Conservation (phyloP, 2,797 vertebrate genomes). For the Clamator glandarius region DNA sequence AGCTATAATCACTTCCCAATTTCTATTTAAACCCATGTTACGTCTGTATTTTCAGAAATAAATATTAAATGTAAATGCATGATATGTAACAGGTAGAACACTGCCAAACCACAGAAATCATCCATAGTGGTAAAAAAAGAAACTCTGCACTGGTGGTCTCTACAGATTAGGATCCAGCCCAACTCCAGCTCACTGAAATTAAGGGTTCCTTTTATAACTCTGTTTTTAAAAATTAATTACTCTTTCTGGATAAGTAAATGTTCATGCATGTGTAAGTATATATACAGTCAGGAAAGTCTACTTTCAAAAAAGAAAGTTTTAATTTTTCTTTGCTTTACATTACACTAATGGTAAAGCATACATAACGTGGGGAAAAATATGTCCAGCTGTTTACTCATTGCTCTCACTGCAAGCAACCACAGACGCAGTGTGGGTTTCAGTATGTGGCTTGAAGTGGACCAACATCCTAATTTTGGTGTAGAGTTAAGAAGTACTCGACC, state of each 20-base stretch:
- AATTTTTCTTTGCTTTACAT: not conserved
- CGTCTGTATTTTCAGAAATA: not conserved
- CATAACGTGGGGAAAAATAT: not conserved
- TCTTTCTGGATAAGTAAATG: not conserved
- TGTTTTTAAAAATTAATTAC: not conserved
- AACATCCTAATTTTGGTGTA: not conserved
- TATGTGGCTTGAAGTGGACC: not conserved
- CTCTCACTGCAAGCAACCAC: not conserved
- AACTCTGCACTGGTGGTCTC: not conserved
- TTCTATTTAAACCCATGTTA: not conserved
- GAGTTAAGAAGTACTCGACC: not conserved
- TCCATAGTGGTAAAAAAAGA: not conserved
- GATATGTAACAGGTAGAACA: not conserved
- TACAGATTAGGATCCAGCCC: not conserved
- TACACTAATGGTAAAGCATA: not conserved
- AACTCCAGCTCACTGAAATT: not conserved
- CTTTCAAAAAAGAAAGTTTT: not conserved
- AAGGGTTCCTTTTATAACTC: not conserved
- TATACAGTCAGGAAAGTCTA: not conserved
- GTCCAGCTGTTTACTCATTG: not conserved
- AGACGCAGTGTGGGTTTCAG: not conserved
- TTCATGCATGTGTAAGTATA: not conserved
- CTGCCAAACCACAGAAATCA: not conserved
- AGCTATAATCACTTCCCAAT: not conserved
- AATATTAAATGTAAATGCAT: not conserved